A percentile compares a stretch with the other conserved stretches of the same genome.
Conservation (phyloP, 1,140 invertebrate genomes). For the Battus philenor region DNA sequence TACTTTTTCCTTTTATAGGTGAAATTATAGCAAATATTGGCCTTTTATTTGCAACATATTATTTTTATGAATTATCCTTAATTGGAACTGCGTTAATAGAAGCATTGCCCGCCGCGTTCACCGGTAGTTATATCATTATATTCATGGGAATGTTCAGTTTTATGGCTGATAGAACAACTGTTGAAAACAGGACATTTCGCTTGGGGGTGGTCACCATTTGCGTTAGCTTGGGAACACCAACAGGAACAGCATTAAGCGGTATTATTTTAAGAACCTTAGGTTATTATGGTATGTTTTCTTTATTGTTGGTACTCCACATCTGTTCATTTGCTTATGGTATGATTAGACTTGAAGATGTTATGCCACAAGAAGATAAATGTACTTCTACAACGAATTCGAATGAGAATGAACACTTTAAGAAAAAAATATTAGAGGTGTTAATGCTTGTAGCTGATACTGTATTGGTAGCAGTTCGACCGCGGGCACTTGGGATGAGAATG, state of each 20-base stretch:
- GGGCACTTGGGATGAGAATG: slow-evolving; percentile 50
- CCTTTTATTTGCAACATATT: slow-evolving; percentile 60
- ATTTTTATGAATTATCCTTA: slow-evolving; percentile 72
- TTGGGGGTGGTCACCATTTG: slow-evolving; percentile 74
- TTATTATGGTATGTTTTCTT: slow-evolving; percentile 63
- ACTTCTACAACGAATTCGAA: slow-evolving; percentile 15
- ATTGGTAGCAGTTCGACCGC: slow-evolving; percentile 62
- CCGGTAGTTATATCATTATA: slow-evolving; percentile 77
- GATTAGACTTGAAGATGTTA: slow-evolving; percentile 53
- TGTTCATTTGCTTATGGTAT: slow-evolving; percentile 54
- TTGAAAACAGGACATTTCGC: slow-evolving; percentile 77
- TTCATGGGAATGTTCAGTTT: slow-evolving; percentile 81
- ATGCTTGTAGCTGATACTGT: slow-evolving; percentile 68
- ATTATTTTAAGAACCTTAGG: slow-evolving; percentile 47
- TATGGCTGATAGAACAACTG: slow-evolving; percentile 76
- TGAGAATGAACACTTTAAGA: slow-evolving; percentile 26
- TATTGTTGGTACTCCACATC: slow-evolving; percentile 45
- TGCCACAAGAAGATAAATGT: slow-evolving; percentile 29
- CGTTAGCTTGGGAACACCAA: slow-evolving; percentile 64
- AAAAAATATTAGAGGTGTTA: slow-evolving; percentile 45
- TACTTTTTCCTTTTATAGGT: slow-evolving; percentile 78
- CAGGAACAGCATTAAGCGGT: slow-evolving; percentile 64
- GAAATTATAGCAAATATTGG: slow-evolving; percentile 74
- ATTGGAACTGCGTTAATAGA: slow-evolving; percentile 76
- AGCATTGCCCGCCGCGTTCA: slow-evolving; percentile 76